phyloP scores from a whole-genome alignment of 1,140 invertebrate species.

The Trinorchestia longiramus region DNA sequence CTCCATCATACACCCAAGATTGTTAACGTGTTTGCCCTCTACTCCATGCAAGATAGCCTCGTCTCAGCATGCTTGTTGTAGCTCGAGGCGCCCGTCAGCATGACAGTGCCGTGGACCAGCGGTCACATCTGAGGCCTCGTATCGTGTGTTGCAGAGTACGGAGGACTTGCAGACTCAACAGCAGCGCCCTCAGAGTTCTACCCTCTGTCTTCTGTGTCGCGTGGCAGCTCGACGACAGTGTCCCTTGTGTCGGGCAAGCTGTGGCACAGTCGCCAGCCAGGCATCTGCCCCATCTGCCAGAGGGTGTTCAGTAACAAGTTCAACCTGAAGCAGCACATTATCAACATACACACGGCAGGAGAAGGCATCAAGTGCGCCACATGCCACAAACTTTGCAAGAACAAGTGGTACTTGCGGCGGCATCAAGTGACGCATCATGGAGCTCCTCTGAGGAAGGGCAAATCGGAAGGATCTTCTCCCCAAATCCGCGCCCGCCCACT shows the following conservation, averaged over 20 bases:
- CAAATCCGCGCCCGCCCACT: not conserved
- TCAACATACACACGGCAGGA: slow-evolving; percentile 68
- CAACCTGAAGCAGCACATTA: slow-evolving; percentile 68
- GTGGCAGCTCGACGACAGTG: slow-evolving; percentile 42
- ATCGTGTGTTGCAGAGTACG: slow-evolving; percentile 30
- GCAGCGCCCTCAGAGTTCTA: not conserved
- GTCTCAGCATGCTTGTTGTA: not conserved
- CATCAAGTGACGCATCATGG: slow-evolving; percentile 68
- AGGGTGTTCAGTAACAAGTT: slow-evolving; percentile 68
- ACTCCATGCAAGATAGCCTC: not conserved
- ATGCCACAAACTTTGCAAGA: slow-evolving; percentile 68
- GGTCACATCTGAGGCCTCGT: not conserved
- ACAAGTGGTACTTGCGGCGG: slow-evolving; percentile 68
- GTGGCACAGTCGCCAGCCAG: slow-evolving; percentile 76
- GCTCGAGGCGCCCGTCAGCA: not conserved
- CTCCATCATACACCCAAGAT: too few relatives aligned
- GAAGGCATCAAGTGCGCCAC: slow-evolving; percentile 67
- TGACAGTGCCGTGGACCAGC: not conserved
- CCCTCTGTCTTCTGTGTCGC: not conserved
- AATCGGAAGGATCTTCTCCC: slow-evolving; percentile 26
- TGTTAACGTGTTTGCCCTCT: not conserved
- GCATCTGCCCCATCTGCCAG: slow-evolving; percentile 81
- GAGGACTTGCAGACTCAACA: not conserved
- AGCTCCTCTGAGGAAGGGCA: slow-evolving; percentile 65
- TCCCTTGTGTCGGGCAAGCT: slow-evolving; percentile 59